A percentile compares a stretch with the other conserved stretches of the same genome.
Conservation (phyloP, 2,113 vertebrate species). For the Oreocharis arfaki region DNA sequence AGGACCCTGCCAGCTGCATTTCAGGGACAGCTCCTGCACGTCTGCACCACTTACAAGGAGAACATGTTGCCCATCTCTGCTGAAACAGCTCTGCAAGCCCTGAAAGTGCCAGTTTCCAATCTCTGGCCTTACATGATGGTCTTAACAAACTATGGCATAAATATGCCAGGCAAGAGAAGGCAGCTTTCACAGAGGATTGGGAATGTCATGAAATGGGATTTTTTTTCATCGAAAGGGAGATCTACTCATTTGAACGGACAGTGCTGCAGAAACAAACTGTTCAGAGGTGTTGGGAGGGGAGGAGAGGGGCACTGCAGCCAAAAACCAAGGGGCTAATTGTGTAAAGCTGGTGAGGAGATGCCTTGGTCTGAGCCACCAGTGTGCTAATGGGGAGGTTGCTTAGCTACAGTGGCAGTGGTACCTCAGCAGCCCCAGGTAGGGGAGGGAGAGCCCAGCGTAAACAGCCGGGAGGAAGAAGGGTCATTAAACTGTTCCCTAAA, state of each 20-base stretch:
- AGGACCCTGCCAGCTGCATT: background rate
- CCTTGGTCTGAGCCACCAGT: background rate
- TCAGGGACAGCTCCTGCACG: background rate
- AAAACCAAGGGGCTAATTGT: background rate
- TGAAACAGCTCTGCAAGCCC: background rate
- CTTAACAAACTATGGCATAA: constrained; percentile 40
- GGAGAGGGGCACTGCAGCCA: background rate
- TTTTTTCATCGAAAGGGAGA: background rate
- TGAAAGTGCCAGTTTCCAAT: background rate
- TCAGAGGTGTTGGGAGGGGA: background rate
- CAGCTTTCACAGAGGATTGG: background rate
- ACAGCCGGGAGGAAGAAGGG: constrained; percentile 8
- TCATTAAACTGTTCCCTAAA: constrained; percentile 50
- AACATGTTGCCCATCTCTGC: background rate
- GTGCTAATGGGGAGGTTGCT: constrained; percentile 48
- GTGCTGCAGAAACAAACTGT: background rate
- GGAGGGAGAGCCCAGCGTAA: background rate
- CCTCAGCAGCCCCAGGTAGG: background rate
- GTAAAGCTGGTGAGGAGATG: background rate
- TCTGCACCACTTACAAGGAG: background rate
- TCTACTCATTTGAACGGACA: background rate
- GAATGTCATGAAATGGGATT: background rate
- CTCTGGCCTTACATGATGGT: background rate
- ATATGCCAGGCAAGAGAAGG: constrained; percentile 1
- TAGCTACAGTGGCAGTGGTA: background rate